Conservation (phyloP, 2,888 invertebrate species). For the Orgyia antiqua region DNA sequence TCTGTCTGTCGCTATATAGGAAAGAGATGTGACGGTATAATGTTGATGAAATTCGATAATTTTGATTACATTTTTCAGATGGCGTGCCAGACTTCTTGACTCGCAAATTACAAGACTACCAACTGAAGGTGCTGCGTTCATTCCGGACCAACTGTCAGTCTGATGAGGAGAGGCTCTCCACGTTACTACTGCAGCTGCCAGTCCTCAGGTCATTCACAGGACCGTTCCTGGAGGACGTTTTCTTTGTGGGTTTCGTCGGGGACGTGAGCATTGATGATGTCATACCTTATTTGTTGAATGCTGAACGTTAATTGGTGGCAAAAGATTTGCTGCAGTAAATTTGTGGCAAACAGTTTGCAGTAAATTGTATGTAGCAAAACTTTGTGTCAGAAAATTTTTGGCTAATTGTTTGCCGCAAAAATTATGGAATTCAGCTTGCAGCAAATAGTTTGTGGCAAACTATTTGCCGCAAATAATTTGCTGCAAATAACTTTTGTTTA, state of each 20-base stretch:
- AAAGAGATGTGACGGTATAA: too few species aligned
- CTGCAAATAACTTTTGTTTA: not conserved
- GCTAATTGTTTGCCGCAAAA: not conserved
- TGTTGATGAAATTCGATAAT: too few species aligned
- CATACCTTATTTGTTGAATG: constrained; percentile 91
- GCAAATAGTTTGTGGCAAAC: not conserved
- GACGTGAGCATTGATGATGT: constrained; percentile 97
- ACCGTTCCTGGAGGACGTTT: constrained; percentile 90
- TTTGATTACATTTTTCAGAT: constrained; percentile 53
- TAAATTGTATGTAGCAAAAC: not conserved
- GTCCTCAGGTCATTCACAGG: constrained; percentile 85
- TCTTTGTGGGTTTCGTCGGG: constrained; percentile 94
- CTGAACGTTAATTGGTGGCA: constrained; percentile 42
- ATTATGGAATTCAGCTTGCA: not conserved
- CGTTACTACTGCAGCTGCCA: constrained; percentile 83
- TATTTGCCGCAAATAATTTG: not conserved
- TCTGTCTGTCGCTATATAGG: too few species aligned
- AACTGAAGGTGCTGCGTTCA: constrained; percentile 68
- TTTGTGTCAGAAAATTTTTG: not conserved
- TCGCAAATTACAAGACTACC: constrained; percentile 70
- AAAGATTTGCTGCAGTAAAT: not conserved
- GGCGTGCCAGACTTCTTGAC: constrained; percentile 66
- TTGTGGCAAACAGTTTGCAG: not conserved
- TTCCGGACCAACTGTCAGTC: constrained; percentile 44
- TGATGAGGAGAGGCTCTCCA: constrained; percentile 72